Base-by-base conservation (phyloP, 2,888 invertebrate species). In the Parnassius orleans region DNA sequence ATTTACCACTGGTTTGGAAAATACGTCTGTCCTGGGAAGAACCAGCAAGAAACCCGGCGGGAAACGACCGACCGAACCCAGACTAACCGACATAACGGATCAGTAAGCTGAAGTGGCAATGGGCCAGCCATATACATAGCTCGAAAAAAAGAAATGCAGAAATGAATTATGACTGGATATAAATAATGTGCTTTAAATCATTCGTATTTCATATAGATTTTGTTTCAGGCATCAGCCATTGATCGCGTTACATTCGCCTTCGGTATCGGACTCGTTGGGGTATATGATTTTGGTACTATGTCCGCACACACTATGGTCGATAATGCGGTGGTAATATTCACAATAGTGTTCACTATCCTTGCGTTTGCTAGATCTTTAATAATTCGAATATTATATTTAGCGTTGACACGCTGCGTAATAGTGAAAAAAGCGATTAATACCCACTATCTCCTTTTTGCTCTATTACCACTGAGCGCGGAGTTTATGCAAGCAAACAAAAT, bases 281-380 rank as follows among this genome's bases (percentile, higher is more conserved):
- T 83, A 11, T 82, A 83, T 59, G 87, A 89, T 67, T 84, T 83
- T 58, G 81, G 79, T 1, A 72, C 72, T 0, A 75, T 85, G 66
- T 87, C 86, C 0, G 75, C 84, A 0, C 82, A 69, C 57, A 85
- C 79, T 1, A 83, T 84, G 82, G 70, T 83, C 3, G 88, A 89
- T 61, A 88, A 82, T 19, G 83, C 86, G 2, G 77, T 83, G 2
- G 66, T 87, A 0, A 69, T 87, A 41, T 87, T 81, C 66, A 69
- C 77, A 9, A 58, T 81, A n/a, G 43, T 77, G 0, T 81, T 77
- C 65, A 84, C 84, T n/a, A 2, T 68, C 1, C 41, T 74, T 19
- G 73, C 79, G 7, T 75, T 86, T 10, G 60, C 80, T 10, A 79
- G 84, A 61, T 86, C 87, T 0, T 70, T 83, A 66, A 76, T 86